Evolutionary conservation across 2,888 invertebrate species (phyloP), one percentile per base, ranked within the genome.

Genomic region (Allolobophora icterica): DNA sequence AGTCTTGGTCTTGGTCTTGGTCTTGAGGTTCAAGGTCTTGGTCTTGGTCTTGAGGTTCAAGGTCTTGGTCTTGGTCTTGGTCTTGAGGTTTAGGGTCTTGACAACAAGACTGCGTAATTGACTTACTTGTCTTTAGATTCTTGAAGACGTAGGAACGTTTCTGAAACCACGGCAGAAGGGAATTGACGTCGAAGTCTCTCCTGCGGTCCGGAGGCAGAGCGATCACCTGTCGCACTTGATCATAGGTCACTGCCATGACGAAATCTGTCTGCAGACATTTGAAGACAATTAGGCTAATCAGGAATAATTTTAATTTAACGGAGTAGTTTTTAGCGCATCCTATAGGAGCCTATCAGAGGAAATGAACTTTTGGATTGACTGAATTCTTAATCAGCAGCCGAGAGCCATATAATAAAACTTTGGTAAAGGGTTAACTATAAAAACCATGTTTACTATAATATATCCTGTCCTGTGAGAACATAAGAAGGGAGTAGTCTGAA

Each of bases 141-240:
- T 93, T 91, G 91, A 94, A 94, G 33, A 94, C 91, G 42, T 94
- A 93, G 6, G 94, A 94, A 84, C 94, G 94, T 92, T 94, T 94
- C 87, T 94, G 92, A 91, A 94, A 93, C 94, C 94, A 94, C 90
- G 94, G 94, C 84, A 94, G 92, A 42, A 94, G 89, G 11, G 93
- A 93, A 84, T 93, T 93, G 38, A 94, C 93, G 90, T 94, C 94
- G 92, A 94, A 94, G 91, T 94, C 94, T 90, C 94, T 94, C 89
- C 94, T 91, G 45, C 92, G 91, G 38, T 93, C 93, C 33, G 94
- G 94, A 38, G 93, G 92, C 92, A 94, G 93, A 1, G 93, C 93
- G 35, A 94, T 94, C 17, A 94, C 94, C n/a, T 91, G 91, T 34
- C 94, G 91, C 19, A 94, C 94, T 90, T 93, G 94, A 83, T 94